These are phyloP conservation scores for Pachyuromys duprasi DNA, from an alignment of 2,797 vertebrate species.

Conservation along the genomic window DNA sequence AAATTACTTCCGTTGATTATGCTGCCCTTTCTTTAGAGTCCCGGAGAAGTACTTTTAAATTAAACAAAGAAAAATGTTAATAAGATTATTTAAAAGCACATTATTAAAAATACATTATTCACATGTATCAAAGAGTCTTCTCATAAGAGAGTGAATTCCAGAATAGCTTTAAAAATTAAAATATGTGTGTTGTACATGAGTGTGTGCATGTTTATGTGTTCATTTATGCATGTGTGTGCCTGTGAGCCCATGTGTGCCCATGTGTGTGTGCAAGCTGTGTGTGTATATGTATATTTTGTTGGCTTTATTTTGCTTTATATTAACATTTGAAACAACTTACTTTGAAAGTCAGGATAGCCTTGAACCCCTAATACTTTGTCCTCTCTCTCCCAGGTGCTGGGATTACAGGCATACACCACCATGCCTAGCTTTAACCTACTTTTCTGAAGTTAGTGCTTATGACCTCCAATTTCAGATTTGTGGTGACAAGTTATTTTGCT, in stretches of 20 bases:
- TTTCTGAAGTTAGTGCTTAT: background rate
- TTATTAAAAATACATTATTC: background rate
- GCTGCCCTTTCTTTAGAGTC: background rate
- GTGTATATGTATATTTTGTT: background rate
- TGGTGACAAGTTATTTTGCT: background rate
- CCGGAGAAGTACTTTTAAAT: background rate
- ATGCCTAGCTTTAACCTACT: background rate
- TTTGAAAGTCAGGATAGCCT: background rate
- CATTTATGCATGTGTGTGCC: background rate
- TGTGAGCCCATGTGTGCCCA: background rate
- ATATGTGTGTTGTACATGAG: background rate
- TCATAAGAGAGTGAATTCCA: background rate
- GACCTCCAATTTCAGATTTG: background rate
- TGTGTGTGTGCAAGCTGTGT: background rate
- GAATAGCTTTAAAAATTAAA: constrained; percentile 7
- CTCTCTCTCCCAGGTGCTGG: background rate
- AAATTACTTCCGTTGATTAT: background rate
- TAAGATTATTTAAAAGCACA: background rate
- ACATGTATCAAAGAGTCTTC: background rate
- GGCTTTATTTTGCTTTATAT: background rate
- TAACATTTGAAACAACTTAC: background rate
- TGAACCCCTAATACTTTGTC: background rate
- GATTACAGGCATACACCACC: no score
- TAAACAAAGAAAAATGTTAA: background rate
- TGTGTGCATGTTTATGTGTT: background rate